A percentile compares a stretch with the other conserved stretches of the same genome.
These are phyloP conservation scores for Sinella curviseta DNA, from an alignment of 1,140 invertebrate species.

Conservation along the genomic window DNA sequence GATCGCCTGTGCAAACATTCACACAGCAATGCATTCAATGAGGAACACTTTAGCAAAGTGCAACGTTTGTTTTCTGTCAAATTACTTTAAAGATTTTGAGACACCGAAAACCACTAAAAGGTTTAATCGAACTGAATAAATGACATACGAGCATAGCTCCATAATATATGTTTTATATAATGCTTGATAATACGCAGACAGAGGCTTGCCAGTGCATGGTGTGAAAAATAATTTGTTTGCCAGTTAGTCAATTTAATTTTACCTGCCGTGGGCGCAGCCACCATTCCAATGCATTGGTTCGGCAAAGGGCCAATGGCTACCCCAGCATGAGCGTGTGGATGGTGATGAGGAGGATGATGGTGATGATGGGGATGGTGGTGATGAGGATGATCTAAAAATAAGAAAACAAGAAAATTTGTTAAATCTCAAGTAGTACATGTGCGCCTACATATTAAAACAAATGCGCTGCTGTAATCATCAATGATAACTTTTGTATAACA, in stretches of 20 bases:
- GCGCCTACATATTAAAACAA: neutral
- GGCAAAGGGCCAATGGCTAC: conserved; percentile 48
- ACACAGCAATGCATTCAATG: too few species aligned
- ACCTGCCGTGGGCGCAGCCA: conserved; percentile 46
- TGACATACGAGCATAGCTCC: too few species aligned
- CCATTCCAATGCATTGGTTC: conserved; percentile 46
- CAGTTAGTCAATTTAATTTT: neutral
- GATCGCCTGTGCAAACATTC: too few species aligned
- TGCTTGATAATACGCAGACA: too few species aligned
- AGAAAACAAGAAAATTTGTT: neutral
- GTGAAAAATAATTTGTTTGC: neutral
- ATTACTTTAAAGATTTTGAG: too few species aligned
- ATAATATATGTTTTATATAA: too few species aligned
- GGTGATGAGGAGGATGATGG: neutral
- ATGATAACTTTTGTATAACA: too few species aligned
- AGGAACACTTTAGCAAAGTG: neutral
- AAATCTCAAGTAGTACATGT: too few species aligned
- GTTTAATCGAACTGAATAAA: too few species aligned
- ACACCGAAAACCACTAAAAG: too few species aligned
- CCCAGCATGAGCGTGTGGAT: conserved; percentile 23
- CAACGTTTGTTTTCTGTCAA: neutral
- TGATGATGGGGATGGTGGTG: conserved; percentile 36
- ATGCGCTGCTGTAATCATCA: neutral
- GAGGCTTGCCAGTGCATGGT: too few species aligned
- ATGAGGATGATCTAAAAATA: conserved; percentile 47